Evolutionary conservation across 2,888 invertebrate genomes (phyloP), one percentile per base, ranked within the genome.

Genomic region (Andricus quercusramuli): DNA sequence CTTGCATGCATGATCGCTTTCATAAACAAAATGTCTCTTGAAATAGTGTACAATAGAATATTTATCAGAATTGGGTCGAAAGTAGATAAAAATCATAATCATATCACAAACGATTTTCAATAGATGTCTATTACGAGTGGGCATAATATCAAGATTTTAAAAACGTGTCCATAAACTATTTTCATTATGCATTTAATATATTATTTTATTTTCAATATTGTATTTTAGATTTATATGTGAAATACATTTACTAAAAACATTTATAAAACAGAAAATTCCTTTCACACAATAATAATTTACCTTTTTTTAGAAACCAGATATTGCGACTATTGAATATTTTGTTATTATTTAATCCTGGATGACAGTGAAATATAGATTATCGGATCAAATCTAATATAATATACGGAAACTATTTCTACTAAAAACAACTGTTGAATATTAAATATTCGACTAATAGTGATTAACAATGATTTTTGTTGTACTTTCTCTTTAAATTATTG

Each of bases 1-100:
- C 32, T 1, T 51, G 32, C 74, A 74, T 32, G 56, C 74, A 32
- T 56, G 56, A 56, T 32, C n/a, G 32, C 74, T 32, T 74, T 56
- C 17, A 11, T 2, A 9, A 56, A 29, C n/a, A 51, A 74, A 56
- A 56, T 74, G 9, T 74, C 32, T 56, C 37, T 13, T n/a, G 3
- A 67, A 67, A n/a, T 29, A 74, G 22, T 37, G 2, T 13, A 37
- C 22, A 70, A 70, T 70, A 29, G 51, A 59, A 59, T 59, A 32
- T 51, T 32, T n/a, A 29, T 0, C 17, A 29, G 29, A 64, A 64
- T 64, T 29, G 29, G 64, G 29, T 64, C 64, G 17, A 29, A 64
- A 25, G 8, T 64, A 2, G 8, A 64, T 29, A 64, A 29, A 29
- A 64, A 64, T 64, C 1, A 29, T 29, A 5, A 6, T 6, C 4